Conservation (phyloP, 2,113 vertebrate species). For the Ptilorrhoa leucosticta region DNA sequence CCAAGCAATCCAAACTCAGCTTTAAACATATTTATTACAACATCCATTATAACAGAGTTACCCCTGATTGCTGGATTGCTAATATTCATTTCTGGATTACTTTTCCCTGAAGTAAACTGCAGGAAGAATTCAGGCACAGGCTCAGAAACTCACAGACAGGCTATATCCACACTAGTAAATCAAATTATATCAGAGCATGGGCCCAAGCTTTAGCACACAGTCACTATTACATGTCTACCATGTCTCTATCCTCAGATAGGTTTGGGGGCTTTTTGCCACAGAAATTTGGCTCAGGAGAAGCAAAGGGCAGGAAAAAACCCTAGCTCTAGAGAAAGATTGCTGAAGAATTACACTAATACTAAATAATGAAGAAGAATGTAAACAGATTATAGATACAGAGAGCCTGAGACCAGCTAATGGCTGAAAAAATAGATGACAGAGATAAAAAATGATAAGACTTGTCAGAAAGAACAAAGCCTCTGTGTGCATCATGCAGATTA, state of each 20-base stretch:
- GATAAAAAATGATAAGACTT: constrained; percentile 78
- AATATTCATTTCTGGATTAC: not conserved
- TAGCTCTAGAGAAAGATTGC: constrained; percentile 40
- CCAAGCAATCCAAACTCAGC: not conserved
- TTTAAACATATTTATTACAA: not conserved
- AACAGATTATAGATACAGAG: constrained; percentile 75
- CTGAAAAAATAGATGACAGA: constrained; percentile 73
- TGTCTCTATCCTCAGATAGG: not conserved
- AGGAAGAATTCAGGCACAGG: not conserved
- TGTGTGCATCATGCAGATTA: constrained; percentile 74
- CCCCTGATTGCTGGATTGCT: not conserved
- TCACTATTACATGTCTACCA: not conserved
- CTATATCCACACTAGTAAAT: not conserved
- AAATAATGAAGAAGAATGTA: constrained; percentile 78
- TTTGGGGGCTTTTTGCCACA: not conserved
- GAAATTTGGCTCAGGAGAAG: constrained; percentile 46
- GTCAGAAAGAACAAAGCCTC: constrained; percentile 79
- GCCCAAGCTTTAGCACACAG: not conserved
- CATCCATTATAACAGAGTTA: not conserved
- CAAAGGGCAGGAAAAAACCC: not conserved
- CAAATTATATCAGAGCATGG: rapidly evolving
- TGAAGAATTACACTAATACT: constrained; percentile 68
- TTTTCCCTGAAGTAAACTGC: not conserved
- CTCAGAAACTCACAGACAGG: not conserved
- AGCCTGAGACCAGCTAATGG: constrained; percentile 71